Conservation (phyloP, 2,888 invertebrate species). For the Nemoura dubitans region DNA sequence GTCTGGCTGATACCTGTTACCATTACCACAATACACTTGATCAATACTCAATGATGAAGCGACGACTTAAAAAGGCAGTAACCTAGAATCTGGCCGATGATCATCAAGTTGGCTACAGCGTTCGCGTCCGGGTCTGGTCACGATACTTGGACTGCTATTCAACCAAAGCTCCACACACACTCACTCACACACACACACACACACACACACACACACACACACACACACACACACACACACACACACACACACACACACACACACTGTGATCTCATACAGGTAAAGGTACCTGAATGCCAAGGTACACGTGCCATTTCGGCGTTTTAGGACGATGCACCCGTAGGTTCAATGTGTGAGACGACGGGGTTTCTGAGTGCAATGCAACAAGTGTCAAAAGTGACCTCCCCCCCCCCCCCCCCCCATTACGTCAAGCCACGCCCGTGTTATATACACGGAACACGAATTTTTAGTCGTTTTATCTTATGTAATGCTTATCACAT, state of each 20-base stretch:
- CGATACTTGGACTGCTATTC: background rate
- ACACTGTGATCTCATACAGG: background rate
- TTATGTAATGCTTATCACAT: too few species aligned
- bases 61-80: background rate
- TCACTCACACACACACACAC: background rate
- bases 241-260: background rate
- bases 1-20: background rate
- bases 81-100: background rate
- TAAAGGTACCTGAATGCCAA: too few species aligned
- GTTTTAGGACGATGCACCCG: background rate
- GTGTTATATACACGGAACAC: too few species aligned
- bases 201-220: background rate
- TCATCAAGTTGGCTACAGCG: background rate
- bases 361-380: background rate
- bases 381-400: background rate
- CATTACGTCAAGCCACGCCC: too few species aligned
- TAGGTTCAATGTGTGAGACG: background rate
- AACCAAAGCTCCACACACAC: background rate
- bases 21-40: background rate
- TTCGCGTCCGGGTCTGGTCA: background rate
- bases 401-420: background rate
- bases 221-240: background rate
- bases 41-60: background rate
- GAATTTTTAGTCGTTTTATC: too few species aligned
- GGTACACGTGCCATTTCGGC: background rate